Percentiles rank a stretch among this genome's conserved stretches.
These are phyloP conservation scores for Crotalus tigris DNA, from an alignment of 2,113 vertebrate species.

Conservation along the genomic window DNA sequence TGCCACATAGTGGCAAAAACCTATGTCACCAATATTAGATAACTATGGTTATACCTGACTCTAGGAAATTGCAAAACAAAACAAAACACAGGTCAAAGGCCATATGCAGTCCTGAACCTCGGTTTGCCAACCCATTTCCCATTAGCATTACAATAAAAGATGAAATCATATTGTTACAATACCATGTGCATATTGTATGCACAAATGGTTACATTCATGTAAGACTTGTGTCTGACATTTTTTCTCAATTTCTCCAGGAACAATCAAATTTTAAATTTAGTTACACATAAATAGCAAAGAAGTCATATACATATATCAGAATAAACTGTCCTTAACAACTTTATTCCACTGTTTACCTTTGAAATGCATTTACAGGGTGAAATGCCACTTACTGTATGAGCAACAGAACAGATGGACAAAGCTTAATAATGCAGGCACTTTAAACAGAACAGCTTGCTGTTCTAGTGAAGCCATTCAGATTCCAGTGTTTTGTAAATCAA, in stretches of 20 bases:
- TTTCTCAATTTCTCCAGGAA: background rate
- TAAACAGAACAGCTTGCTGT: slow-evolving; percentile 19
- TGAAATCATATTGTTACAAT: background rate
- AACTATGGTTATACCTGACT: background rate
- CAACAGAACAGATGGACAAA: slow-evolving; percentile 19
- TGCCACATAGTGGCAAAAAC: background rate
- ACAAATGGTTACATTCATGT: background rate
- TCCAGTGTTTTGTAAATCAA: slow-evolving; percentile 30
- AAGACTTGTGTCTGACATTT: background rate
- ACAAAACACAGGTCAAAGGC: background rate
- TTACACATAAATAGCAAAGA: background rate
- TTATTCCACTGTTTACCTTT: background rate
- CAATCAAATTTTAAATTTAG: background rate
- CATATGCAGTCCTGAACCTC: background rate
- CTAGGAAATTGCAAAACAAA: background rate
- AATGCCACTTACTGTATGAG: background rate
- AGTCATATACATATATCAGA: background rate
- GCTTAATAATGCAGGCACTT: slow-evolving; percentile 37
- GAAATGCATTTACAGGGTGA: background rate
- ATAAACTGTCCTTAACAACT: background rate
- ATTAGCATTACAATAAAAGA: background rate
- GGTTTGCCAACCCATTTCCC: background rate
- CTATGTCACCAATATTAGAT: background rate
- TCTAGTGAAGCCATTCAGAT: background rate
- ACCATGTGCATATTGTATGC: background rate